Base-by-base conservation (phyloP, 2,888 invertebrate species). In the Nymphalis c-album region DNA sequence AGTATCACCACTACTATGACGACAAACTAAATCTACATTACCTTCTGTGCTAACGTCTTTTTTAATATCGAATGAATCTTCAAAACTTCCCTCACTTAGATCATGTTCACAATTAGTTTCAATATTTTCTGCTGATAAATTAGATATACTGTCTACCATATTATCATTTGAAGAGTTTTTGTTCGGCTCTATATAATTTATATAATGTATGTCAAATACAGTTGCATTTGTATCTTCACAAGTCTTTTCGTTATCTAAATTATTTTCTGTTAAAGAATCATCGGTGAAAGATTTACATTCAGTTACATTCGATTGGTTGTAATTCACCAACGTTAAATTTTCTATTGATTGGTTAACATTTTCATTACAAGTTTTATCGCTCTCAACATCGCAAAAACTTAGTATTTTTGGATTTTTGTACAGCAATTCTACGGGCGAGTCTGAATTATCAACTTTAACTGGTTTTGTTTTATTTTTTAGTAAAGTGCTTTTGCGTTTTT, bases 1-100 rank as follows among this genome's bases (percentile, higher is more conserved):
- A 20, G 92, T 91, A 60, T 90, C 90, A 53, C 91, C 87, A 75
- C 91, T 92, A 3, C 90, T 89, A 70, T 87, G 85, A 50, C 90
- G 85, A 74, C 85, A 81, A 55, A 81, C 71, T 55, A 82, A 77
- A 60, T 81, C 78, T 63, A 76, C 80, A 55, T 74, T 75, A 22
- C 71, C 65, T 13, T 74, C 63, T 18, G 75, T 74, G 53, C 79
- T 78, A 58, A 75, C 76, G 47, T 81, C 79, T 63, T 73, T 78
- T 71, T 82, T 83, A 63, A 80, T 82, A 74, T 84, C 86, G 65
- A 78, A 74, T 35, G 84, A 85, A 71, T 85, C 82, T 67, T 84
- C 81, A 51, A 81, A 80, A 45, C 80, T 78, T 60, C 84, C 83
- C 57, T 77, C 83, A 73, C 86, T 87, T 40, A 82, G 55, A 71